Evolutionary conservation across 1,140 invertebrate species (phyloP).

Genomic region (Drosophila sturtevanti): DNA sequence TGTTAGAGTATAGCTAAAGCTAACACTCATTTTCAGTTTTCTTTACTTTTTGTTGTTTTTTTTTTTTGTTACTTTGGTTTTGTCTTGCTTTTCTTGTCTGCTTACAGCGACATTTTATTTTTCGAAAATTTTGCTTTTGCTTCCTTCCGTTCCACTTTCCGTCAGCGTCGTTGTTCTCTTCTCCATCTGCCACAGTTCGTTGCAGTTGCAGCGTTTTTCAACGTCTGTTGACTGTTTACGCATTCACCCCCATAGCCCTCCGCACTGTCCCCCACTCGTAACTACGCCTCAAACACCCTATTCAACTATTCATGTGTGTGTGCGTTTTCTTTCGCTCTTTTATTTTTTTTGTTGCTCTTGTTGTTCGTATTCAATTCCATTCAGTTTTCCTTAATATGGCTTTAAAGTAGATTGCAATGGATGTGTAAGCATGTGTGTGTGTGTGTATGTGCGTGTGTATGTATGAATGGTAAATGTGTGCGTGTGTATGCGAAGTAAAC

Average conservation of each 20-base stretch:
- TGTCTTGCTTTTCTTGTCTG: constrained; percentile 43
- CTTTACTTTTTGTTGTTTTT: not conserved
- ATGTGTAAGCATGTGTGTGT: constrained; percentile 13
- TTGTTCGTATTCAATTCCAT: constrained; percentile 66
- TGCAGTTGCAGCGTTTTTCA: not conserved
- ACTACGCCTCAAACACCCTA: not conserved
- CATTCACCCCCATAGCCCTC: constrained; percentile 17
- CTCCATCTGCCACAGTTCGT: not conserved
- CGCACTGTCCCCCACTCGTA: not conserved
- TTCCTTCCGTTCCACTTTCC: constrained; percentile 62
- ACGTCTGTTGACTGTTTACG: constrained; percentile 51
- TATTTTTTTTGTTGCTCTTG: constrained; percentile 33
- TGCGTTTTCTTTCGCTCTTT: not conserved
- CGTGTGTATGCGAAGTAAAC: constrained; percentile 38
- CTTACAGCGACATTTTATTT: constrained; percentile 72
- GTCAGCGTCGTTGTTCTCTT: not conserved
- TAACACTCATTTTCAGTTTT: too few relatives aligned
- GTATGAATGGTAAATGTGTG: constrained; percentile 12
- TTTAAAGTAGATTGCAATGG: constrained; percentile 65
- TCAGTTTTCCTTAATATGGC: constrained; percentile 68
- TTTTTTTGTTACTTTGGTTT: constrained; percentile 13
- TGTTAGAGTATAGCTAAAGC: too few relatives aligned
- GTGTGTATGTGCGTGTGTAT: constrained; percentile 6
- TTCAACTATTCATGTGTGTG: constrained; percentile 38
- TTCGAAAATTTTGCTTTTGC: constrained; percentile 49